Percentiles rank a stretch among this genome's conserved stretches.
Conservation (phyloP, 2,797 vertebrate genomes). For the Poecilia wingei region DNA sequence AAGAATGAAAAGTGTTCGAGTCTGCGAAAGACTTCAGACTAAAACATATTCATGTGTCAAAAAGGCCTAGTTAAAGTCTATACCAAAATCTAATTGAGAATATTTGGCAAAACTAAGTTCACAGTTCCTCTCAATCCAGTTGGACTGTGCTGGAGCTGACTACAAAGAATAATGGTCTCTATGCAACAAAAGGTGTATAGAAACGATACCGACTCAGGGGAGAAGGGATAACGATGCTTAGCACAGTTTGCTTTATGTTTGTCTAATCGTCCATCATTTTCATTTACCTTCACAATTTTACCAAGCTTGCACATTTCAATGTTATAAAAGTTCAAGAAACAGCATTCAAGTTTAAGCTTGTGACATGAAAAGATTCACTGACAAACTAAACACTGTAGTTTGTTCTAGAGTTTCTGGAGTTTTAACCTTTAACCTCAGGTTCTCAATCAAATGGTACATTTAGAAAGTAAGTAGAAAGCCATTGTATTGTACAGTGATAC, state of each 20-base stretch:
- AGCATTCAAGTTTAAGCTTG: background rate
- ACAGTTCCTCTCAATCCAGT: background rate
- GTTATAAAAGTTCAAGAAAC: background rate
- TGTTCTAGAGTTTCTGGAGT: background rate
- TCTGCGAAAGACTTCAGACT: background rate
- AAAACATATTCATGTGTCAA: background rate
- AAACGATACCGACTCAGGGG: background rate
- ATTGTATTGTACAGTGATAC: conserved; percentile 29
- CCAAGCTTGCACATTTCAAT: background rate
- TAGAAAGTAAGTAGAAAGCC: conserved; percentile 28
- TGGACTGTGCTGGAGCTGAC: background rate
- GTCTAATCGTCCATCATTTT: background rate
- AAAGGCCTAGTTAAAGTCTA: background rate
- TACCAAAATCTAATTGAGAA: background rate
- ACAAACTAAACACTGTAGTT: background rate
- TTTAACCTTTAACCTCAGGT: conserved; percentile 13
- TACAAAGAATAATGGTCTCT: background rate
- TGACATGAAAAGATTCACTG: background rate
- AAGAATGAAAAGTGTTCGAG: background rate
- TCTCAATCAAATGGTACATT: conserved; percentile 30
- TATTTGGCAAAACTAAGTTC: background rate
- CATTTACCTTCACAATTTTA: background rate
- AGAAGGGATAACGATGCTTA: background rate
- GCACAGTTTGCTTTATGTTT: background rate
- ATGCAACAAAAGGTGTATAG: background rate